Evolutionary conservation across 2,888 invertebrate genomes (phyloP), one percentile per base, ranked within the genome.

Genomic region (Polylopha cassiicola): DNA sequence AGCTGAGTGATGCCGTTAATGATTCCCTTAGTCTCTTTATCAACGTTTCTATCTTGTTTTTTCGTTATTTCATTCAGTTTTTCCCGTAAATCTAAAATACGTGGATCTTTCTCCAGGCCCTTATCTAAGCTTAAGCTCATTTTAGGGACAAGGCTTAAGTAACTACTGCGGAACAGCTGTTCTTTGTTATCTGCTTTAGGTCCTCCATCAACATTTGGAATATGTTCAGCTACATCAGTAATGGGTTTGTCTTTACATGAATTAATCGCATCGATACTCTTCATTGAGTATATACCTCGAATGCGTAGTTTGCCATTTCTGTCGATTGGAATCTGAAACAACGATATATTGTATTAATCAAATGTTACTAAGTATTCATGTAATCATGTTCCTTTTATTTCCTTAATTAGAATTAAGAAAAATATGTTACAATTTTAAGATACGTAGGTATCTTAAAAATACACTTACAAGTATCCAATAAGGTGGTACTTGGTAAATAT

Each of bases 301-400:
- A 77, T 58, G 49, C 81, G 71, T 55, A 78, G 56, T 61, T 80
- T 80, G 53, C 71, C 78, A 76, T 79, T 77, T 65, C 73, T 74
- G 54, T 82, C 84, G 54, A 81, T 69, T 36, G 84, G 84, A 43
- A 84, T 82, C 84, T 84, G 81, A 47, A 81, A 82, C 47, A 57
- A 60, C 34, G 46, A 51, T 52, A 44, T 42, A 11, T 26, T 47
- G 36, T 36, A 26, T 36, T 3, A 39, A 29, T 34, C 7, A 11
- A 11, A 20, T 34, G 34, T 33, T 26, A 26, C 24, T 23, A 18
- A 23, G 8, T 21, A 22, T 10, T 4, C 5, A 21, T 17, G 18
- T 6, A 13, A 18, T 18, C 26, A 8, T 9, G 6, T 8, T 13
- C 18, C 2, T 11, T 23, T 18, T 9, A 13, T 18, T 16, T n/a